phyloP scores from a whole-genome alignment of 2,888 invertebrate genomes.

The Melipona bicolor region DNA sequence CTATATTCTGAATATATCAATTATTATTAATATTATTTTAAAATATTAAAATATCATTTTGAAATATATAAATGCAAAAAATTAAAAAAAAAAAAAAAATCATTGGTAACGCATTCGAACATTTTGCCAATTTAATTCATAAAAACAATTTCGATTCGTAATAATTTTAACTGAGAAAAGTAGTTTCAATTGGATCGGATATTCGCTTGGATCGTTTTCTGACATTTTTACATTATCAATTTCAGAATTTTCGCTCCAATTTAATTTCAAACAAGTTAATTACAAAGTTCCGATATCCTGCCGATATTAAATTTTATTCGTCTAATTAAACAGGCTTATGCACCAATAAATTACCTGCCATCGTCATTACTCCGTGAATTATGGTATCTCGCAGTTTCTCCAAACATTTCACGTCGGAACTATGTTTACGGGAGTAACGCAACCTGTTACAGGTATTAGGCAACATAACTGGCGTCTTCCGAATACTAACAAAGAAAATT shows the following conservation, averaged over 20 bases:
- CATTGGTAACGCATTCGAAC: neutral
- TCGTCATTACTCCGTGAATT: neutral
- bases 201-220: neutral
- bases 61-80: neutral
- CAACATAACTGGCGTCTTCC: neutral
- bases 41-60: neutral
- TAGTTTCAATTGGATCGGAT: neutral
- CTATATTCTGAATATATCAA: neutral
- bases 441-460: slow-evolving; percentile 2
- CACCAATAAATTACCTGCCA: neutral
- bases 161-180: neutral
- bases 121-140: neutral
- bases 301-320: neutral
- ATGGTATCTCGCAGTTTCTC: neutral
- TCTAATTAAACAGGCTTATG: neutral
- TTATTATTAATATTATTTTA: neutral
- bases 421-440: neutral
- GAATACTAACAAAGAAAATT: neutral
- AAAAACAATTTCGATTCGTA: neutral
- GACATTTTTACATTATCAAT: neutral
- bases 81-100: neutral
- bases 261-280: neutral
- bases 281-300: neutral
- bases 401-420: neutral
- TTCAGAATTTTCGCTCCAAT: neutral